Evolutionary conservation across 1,140 invertebrate genomes (phyloP).

Genomic region (Dendrolimus kikuchii): DNA sequence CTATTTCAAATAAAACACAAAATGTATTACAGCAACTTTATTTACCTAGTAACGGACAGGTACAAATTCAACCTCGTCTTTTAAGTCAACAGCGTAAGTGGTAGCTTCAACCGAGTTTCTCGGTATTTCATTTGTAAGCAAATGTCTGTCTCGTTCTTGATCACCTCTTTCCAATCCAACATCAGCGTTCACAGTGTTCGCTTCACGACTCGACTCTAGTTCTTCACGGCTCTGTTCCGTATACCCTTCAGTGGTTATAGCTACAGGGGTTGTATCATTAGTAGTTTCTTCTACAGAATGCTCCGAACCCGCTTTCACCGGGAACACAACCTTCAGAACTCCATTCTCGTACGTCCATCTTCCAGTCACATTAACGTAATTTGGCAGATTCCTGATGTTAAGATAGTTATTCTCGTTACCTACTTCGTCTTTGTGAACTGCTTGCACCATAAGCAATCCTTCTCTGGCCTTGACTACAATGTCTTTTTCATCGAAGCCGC

Average conservation of each 20-base stretch:
- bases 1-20: no score
- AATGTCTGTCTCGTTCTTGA: slow-evolving; percentile 10
- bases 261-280: slow-evolving; percentile 1
- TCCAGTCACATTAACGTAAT: slow-evolving; percentile 25
- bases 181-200: slow-evolving; percentile 20
- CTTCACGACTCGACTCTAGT: slow-evolving; percentile 8
- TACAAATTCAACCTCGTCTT: slow-evolving; percentile 36
- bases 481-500: slow-evolving; percentile 31
- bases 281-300: background rate
- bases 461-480: slow-evolving; percentile 31
- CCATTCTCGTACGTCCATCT: slow-evolving; percentile 35
- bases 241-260: background rate
- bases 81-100: slow-evolving; percentile 38
- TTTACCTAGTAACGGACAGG: slow-evolving; percentile 16
- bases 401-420: slow-evolving; percentile 20
- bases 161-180: slow-evolving; percentile 18
- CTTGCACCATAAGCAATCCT: slow-evolving; percentile 37
- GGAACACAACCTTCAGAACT: slow-evolving; percentile 37
- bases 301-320: slow-evolving; percentile 13
- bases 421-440: slow-evolving; percentile 18
- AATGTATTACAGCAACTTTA: background rate
- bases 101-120: slow-evolving; percentile 27
- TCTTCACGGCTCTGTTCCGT: slow-evolving; percentile 20
- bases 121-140: slow-evolving; percentile 25
- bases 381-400: slow-evolving; percentile 26